A percentile compares a stretch with the other conserved stretches of the same genome.
phyloP scores from a whole-genome alignment of 2,797 vertebrate species.

The Antennarius maculatus region DNA sequence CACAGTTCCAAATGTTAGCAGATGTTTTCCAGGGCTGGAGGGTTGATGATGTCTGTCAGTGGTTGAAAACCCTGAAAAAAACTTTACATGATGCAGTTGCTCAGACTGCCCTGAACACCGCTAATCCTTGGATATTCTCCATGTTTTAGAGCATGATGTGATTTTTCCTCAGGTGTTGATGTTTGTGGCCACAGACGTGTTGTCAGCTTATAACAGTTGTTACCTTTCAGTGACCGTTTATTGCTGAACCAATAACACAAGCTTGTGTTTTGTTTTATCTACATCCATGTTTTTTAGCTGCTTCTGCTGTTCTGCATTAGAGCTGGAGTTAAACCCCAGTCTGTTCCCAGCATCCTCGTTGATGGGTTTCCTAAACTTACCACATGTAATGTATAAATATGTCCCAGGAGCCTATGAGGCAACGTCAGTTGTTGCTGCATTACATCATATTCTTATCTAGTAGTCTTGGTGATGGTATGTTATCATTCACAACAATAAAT shows the following conservation, averaged over 20 bases:
- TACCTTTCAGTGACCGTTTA: slow-evolving; percentile 14
- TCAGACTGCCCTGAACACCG: background rate
- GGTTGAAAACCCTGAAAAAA: background rate
- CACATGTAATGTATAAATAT: background rate
- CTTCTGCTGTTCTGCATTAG: slow-evolving; percentile 1
- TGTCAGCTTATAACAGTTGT: background rate
- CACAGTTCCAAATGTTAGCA: too few species aligned
- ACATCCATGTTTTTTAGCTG: background rate
- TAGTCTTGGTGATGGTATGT: too few species aligned
- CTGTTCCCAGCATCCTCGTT: slow-evolving; percentile 4
- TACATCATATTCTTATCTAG: background rate
- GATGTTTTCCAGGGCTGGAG: too few species aligned
- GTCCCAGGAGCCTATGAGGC: background rate
- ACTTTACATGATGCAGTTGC: background rate
- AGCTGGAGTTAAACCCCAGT: slow-evolving; percentile 52
- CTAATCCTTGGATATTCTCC: background rate
- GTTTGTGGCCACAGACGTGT: background rate
- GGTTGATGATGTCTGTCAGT: too few species aligned
- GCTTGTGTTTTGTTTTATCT: background rate
- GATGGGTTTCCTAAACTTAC: background rate
- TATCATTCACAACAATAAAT: too few species aligned
- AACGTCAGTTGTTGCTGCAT: background rate
- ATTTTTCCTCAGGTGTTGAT: background rate
- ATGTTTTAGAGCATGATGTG: background rate
- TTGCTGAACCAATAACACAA: background rate